Conservation (phyloP, 2,797 vertebrate species). For the Mormyrus hasselquistii region DNA sequence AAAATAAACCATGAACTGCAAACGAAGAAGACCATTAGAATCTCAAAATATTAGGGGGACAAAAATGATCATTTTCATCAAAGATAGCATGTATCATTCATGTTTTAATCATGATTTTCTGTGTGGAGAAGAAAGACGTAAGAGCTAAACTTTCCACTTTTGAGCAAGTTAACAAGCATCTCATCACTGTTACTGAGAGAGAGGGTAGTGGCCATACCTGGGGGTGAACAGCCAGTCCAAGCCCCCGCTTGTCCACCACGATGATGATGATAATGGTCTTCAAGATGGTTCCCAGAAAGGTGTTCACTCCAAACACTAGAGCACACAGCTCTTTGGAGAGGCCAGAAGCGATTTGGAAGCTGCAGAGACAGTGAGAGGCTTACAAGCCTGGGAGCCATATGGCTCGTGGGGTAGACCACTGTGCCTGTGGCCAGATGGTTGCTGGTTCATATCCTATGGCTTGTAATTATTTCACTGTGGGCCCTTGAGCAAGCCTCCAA, state of each 20-base stretch:
- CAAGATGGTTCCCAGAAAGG: constrained; percentile 79
- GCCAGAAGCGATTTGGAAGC: constrained; percentile 91
- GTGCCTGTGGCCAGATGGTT: not conserved
- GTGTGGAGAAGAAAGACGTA: not conserved
- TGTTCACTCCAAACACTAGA: constrained; percentile 90
- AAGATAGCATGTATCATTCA: not conserved
- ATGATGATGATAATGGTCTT: constrained; percentile 79
- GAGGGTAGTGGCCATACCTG: constrained; percentile 67
- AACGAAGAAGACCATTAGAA: constrained; percentile 22
- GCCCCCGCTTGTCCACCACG: constrained; percentile 72
- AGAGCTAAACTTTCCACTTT: not conserved
- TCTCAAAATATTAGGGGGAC: not conserved
- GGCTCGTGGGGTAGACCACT: not conserved
- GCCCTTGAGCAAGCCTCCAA: not conserved
- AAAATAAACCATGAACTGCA: constrained; percentile 81
- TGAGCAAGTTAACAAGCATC: not conserved
- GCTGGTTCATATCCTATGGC: not conserved
- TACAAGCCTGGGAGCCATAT: not conserved
- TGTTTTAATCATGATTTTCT: not conserved
- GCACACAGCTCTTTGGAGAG: constrained; percentile 91
- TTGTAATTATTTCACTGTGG: not conserved
- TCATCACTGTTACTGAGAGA: not conserved
- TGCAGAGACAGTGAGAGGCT: constrained; percentile 36
- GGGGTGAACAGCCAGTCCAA: constrained; percentile 62
- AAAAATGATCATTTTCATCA: not conserved